Conservation (phyloP, 2,888 invertebrate species). For the Ectobius pallidus region DNA sequence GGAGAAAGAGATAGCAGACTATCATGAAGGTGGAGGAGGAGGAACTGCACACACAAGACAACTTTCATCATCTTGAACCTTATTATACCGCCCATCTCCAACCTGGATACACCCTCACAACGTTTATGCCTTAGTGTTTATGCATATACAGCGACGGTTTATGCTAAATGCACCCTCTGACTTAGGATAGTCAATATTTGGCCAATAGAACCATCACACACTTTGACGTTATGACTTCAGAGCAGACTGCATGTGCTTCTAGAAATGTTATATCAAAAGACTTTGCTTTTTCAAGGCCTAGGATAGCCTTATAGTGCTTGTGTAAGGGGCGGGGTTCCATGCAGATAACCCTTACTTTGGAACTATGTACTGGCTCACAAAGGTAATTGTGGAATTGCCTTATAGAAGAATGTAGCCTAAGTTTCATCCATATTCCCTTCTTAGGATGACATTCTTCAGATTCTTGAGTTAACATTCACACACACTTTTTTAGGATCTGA, state of each 20-base stretch:
- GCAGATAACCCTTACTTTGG: too few species aligned
- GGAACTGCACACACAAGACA: slow-evolving; percentile 14
- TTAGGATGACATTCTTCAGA: too few species aligned
- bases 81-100: slow-evolving; percentile 27
- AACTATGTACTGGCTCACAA: too few species aligned
- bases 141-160: slow-evolving; percentile 16
- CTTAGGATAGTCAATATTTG: slow-evolving; percentile 23
- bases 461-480: too few species aligned
- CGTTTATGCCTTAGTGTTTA: slow-evolving; percentile 14
- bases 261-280: slow-evolving; percentile 11
- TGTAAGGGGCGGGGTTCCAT: too few species aligned
- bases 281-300: not conserved
- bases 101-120: slow-evolving; percentile 15
- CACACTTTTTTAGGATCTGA: too few species aligned
- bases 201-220: not conserved
- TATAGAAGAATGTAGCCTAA: too few species aligned
- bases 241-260: not conserved
- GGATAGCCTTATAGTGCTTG: too few species aligned
- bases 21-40: not conserved
- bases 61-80: slow-evolving; percentile 39
- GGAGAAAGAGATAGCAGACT: not conserved
- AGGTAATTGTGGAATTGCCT: too few species aligned
- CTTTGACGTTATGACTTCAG: not conserved
- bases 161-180: slow-evolving; percentile 16
- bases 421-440: too few species aligned